Conservation (phyloP, 2,797 vertebrate species). For the Sternarchorhynchus goeldii region DNA sequence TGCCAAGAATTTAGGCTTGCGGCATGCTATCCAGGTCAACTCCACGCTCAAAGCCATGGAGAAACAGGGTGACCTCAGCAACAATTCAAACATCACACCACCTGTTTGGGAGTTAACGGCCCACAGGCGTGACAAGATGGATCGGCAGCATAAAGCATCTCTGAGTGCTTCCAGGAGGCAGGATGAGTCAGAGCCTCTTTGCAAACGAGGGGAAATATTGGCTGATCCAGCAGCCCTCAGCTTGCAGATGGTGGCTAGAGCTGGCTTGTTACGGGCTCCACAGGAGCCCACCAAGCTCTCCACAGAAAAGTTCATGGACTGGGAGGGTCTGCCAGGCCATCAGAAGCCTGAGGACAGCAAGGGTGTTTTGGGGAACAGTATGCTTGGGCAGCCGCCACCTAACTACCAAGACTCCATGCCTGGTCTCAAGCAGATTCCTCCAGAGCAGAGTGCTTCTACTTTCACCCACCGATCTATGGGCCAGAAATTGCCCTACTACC, state of each 20-base stretch:
- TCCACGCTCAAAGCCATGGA: conserved; percentile 82
- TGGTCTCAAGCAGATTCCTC: conserved; percentile 11
- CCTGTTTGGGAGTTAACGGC: conserved; percentile 82
- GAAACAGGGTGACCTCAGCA: conserved; percentile 84
- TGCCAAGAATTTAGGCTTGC: conserved; percentile 85
- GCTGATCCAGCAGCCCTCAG: background rate
- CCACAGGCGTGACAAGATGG: conserved; percentile 83
- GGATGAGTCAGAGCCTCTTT: background rate
- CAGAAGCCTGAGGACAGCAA: background rate
- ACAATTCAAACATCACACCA: conserved; percentile 64
- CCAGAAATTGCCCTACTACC: conserved; percentile 14
- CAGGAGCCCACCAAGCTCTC: background rate
- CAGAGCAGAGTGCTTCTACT: conserved; percentile 12
- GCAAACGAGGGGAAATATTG: background rate
- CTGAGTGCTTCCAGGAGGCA: background rate
- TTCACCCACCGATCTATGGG: background rate
- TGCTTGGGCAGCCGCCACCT: background rate
- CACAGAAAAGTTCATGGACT: conserved; percentile 3
- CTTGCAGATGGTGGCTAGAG: background rate
- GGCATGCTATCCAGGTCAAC: conserved; percentile 80
- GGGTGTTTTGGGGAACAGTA: conserved; percentile 10
- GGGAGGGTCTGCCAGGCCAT: conserved; percentile 11
- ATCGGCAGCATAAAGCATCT: conserved; percentile 76
- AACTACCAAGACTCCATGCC: conserved; percentile 24
- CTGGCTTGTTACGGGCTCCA: background rate